Evolutionary conservation across 2,797 vertebrate genomes (phyloP).

Genomic region (Hapalemur alaotrensis): DNA sequence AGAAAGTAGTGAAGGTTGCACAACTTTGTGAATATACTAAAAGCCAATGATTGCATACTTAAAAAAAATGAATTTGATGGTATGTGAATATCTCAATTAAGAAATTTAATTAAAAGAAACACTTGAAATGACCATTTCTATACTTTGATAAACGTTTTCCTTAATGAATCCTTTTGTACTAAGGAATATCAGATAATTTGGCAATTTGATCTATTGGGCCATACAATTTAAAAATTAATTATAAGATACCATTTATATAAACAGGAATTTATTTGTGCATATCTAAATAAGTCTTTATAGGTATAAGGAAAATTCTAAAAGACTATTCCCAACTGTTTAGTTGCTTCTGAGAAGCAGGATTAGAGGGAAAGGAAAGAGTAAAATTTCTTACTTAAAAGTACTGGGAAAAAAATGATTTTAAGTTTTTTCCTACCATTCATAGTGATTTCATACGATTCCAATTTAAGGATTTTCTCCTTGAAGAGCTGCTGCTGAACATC

Average conservation of each 20-base stretch:
- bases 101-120: neutral
- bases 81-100: neutral
- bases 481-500: conserved; percentile 99
- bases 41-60: neutral
- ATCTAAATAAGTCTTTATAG: neutral
- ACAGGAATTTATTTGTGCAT: neutral
- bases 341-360: conserved; percentile 36
- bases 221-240: conserved; percentile 28
- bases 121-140: neutral
- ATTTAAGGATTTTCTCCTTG: conserved; percentile 98
- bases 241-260: neutral
- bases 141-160: neutral
- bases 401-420: neutral
- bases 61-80: neutral
- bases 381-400: neutral
- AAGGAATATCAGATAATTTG: neutral
- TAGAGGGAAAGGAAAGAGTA: neutral
- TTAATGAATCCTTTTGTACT: conserved; percentile 27
- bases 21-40: neutral
- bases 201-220: neutral
- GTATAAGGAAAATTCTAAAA: neutral
- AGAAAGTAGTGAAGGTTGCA: neutral
- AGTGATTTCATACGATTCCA: conserved; percentile 99
- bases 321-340: neutral
- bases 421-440: conserved; percentile 93